Evolutionary conservation across 2,888 invertebrate species (phyloP).

Genomic region (Sarcophaga rosellei): DNA sequence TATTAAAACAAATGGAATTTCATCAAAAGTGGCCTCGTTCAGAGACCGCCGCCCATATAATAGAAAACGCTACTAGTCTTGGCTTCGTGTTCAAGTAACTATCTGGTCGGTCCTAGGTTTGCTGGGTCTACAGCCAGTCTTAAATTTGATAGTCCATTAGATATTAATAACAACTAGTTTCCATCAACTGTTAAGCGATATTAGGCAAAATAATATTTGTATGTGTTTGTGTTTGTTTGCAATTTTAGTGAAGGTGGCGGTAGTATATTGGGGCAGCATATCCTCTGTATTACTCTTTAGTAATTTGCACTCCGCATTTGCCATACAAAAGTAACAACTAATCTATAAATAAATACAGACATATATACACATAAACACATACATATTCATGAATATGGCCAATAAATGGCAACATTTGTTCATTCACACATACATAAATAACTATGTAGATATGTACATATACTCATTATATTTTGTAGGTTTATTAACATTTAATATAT

Average conservation of each 20-base stretch:
- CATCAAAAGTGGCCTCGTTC: no score
- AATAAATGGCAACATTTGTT: conserved; percentile 37
- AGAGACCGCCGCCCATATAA: no score
- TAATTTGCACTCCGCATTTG: conserved; percentile 60
- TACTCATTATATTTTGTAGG: conserved; percentile 41
- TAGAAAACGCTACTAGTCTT: no score
- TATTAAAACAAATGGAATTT: no score
- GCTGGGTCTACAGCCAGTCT: background rate
- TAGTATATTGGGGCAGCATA: background rate
- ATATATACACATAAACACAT: background rate
- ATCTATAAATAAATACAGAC: conserved; percentile 55
- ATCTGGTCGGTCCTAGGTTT: no score
- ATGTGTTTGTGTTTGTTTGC: no score
- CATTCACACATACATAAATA: conserved; percentile 50
- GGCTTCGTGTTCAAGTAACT: no score
- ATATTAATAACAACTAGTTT: background rate
- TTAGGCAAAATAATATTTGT: background rate
- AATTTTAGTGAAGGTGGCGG: background rate
- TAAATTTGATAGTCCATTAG: background rate
- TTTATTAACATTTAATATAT: conserved; percentile 56
- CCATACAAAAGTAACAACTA: conserved; percentile 47
- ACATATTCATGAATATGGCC: background rate
- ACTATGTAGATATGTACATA: background rate
- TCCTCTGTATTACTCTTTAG: conserved; percentile 58
- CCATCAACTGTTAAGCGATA: background rate